Evolutionary conservation across 2,113 vertebrate species (phyloP), one percentile per base, ranked within the genome.

Genomic region (Hippocampus mohnikei): DNA sequence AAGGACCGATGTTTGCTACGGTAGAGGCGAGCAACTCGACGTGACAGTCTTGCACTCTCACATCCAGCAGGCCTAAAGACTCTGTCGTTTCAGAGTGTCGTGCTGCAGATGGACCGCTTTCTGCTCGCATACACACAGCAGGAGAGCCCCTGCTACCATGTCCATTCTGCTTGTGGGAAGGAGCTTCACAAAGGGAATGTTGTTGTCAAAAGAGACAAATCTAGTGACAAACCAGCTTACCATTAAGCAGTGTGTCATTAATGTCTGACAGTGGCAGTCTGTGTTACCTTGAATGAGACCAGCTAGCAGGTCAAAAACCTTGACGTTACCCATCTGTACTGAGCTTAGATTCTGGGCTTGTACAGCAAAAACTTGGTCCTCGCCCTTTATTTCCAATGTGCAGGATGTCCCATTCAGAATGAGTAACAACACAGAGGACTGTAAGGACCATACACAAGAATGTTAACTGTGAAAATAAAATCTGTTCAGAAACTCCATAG

Each of bases 371-470:
- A 93, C 85, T 66, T 94, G 76, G 78, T 97, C 92, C 59, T 97
- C 94, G 13, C 94, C 95, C 56, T 78, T 93, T 5, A 91, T 84
- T 66, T 98, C 95, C 59, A 94, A 3, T 21, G 92, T 92, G 44
- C 94, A 92, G 60, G 91, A 91, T 11, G 94, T 84, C 59, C 92
- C 91, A 0, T 67, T 90, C 85, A 97, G 86, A 77, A 92, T 87
- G 84, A 99, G 66, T 67, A 96, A 72, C 8, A 98, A 76, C 77
- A 96, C 93, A 1, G 95, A 97, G 4, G 94, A 94, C 97, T 99
- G 87, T 1, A 84, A 65, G 8, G 82, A 63, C 75, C 69, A 16
- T 25, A 71, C 27, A 70, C 12, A 8, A 44, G 7, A 65, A 42
- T 5, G 33, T 61, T 27, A 13, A 16, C 37, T 33, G 15, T 59